phyloP scores from a whole-genome alignment of 1,140 invertebrate genomes.

The Drosophila sechellia region DNA sequence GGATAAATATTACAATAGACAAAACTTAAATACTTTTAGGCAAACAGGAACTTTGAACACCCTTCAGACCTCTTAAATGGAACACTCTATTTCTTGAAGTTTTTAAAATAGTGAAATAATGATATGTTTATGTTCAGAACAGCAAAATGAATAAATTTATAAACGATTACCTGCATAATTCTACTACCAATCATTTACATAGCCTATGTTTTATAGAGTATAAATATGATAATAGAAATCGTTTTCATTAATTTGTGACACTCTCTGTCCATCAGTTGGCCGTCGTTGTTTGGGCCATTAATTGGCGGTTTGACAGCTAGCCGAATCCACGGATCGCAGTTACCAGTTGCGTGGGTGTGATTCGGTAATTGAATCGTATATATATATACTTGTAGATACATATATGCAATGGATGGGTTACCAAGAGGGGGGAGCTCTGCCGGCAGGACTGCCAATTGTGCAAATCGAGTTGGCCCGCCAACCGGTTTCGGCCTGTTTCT shows the following conservation, averaged over 20 bases:
- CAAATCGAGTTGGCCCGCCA: slow-evolving; percentile 34
- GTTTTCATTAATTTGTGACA: slow-evolving; percentile 46
- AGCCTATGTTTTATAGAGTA: slow-evolving; percentile 2
- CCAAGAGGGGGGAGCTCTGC: background rate
- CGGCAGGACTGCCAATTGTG: slow-evolving; percentile 23
- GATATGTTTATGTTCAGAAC: no score
- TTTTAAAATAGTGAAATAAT: no score
- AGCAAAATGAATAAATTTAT: no score
- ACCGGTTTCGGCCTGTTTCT: slow-evolving; percentile 72
- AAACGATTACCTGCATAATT: no score
- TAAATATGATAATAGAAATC: slow-evolving; percentile 38
- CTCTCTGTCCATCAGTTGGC: slow-evolving; percentile 35
- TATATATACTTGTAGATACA: background rate
- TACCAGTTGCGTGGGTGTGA: slow-evolving; percentile 54
- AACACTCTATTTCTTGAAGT: no score
- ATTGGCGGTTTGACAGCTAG: slow-evolving; percentile 65
- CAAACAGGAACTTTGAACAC: background rate
- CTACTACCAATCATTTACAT: no score
- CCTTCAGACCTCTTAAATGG: background rate
- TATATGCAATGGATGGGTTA: slow-evolving; percentile 15
- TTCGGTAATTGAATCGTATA: slow-evolving; percentile 59
- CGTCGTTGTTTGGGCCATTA: slow-evolving; percentile 54
- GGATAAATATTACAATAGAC: slow-evolving; percentile 29
- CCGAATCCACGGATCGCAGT: slow-evolving; percentile 28
- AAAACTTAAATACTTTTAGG: background rate